Percentiles rank a stretch among this genome's conserved stretches.
Conservation (phyloP, 2,113 vertebrate species). For the Passer montanus region DNA sequence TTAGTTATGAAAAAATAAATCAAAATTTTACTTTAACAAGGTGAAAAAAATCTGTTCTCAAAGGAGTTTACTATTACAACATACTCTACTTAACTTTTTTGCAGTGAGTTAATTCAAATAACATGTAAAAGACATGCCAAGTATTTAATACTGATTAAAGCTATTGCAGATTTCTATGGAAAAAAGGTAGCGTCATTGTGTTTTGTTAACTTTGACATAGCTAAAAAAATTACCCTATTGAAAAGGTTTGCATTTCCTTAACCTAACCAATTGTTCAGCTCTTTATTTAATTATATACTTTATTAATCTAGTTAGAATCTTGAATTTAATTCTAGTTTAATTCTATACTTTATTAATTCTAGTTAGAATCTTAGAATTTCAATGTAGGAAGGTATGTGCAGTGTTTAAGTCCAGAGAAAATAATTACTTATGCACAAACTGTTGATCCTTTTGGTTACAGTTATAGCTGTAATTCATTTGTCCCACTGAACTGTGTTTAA, state of each 20-base stretch:
- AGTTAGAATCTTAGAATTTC: not conserved
- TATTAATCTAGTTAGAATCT: not conserved
- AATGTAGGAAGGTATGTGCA: not conserved
- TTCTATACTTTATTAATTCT: not conserved
- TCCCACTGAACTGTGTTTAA: constrained; percentile 25
- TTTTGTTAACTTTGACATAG: not conserved
- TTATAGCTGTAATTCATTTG: constrained; percentile 25
- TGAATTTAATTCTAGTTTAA: no score
- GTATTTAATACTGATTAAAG: not conserved
- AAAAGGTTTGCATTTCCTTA: not conserved
- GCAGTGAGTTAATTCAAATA: not conserved
- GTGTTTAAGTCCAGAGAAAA: not conserved
- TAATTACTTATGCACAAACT: not conserved
- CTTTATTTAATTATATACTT: not conserved
- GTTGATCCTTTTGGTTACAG: constrained; percentile 11
- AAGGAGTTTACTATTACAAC: not conserved
- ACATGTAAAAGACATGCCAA: not conserved
- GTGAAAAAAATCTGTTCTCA: not conserved
- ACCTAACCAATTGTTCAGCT: not conserved
- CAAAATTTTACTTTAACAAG: not conserved
- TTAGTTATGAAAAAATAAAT: not conserved
- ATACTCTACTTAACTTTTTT: not conserved
- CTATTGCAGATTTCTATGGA: not conserved
- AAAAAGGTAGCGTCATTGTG: not conserved
- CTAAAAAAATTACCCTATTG: not conserved